Percentiles rank a stretch among this genome's conserved stretches.
These are phyloP conservation scores for Dusona sp. DNA, from an alignment of 2,888 invertebrate genomes.

Conservation along the genomic window DNA sequence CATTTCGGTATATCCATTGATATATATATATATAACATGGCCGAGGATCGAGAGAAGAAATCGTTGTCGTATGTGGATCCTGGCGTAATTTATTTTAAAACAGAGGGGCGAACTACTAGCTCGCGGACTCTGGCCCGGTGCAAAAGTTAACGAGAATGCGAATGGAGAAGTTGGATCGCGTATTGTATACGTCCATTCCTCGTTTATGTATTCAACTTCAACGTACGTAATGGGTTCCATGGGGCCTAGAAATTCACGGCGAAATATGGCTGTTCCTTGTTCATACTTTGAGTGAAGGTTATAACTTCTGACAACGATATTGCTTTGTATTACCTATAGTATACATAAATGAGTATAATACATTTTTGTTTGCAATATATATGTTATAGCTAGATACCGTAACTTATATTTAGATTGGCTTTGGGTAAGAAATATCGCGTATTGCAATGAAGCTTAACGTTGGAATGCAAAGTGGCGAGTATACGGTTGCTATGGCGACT, in stretches of 20 bases:
- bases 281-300: conserved; percentile 32
- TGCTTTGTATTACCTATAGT: background rate
- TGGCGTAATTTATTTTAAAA: conserved; percentile 40
- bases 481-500: background rate
- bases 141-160: conserved; percentile 52
- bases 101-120: conserved; percentile 10
- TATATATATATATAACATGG: background rate
- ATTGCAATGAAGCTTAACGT: background rate
- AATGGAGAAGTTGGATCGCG: conserved; percentile 65
- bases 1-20: conserved; percentile 45
- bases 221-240: conserved; percentile 19
- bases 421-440: background rate
- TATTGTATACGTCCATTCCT: conserved; percentile 14
- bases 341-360: background rate
- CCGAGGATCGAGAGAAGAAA: conserved; percentile 36
- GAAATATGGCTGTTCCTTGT: conserved; percentile 42
- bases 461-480: background rate
- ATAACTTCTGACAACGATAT: conserved; percentile 38
- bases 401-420: background rate
- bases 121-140: conserved; percentile 26
- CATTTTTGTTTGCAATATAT: background rate
- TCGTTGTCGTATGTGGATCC: conserved; percentile 36
- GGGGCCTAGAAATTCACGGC: conserved; percentile 39
- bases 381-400: background rate
- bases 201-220: conserved; percentile 57